Evolutionary conservation across 2,797 vertebrate species (phyloP).

Genomic region (Rachycentron canadum): DNA sequence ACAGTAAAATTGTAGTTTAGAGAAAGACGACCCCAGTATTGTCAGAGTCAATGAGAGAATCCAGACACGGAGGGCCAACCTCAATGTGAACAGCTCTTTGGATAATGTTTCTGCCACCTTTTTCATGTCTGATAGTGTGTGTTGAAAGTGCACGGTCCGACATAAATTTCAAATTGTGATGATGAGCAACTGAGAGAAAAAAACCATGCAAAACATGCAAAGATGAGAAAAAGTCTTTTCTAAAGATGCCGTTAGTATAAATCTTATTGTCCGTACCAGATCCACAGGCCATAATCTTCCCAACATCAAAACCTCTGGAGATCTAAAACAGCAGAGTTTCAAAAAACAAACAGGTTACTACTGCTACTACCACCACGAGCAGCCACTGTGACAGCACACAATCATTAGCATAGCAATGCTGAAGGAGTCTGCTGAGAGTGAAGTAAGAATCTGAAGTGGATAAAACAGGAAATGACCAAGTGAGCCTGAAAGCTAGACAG

Average conservation of each 20-base stretch:
- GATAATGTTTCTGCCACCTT: background rate
- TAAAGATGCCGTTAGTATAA: slow-evolving; percentile 24
- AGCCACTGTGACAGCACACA: slow-evolving; percentile 49
- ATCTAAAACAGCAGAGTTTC: slow-evolving; percentile 57
- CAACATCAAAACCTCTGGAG: slow-evolving; percentile 56
- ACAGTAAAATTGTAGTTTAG: background rate
- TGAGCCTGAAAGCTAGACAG: background rate
- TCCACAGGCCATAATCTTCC: slow-evolving; percentile 37
- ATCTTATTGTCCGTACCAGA: slow-evolving; percentile 35
- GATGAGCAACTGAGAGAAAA: background rate
- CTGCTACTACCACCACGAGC: slow-evolving; percentile 33
- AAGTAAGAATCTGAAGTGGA: slow-evolving; percentile 25
- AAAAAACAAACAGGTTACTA: slow-evolving; percentile 58
- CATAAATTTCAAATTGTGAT: slow-evolving; percentile 3
- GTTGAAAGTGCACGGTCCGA: background rate
- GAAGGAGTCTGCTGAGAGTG: slow-evolving; percentile 23
- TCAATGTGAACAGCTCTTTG: background rate
- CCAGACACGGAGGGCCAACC: background rate
- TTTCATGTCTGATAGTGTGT: background rate
- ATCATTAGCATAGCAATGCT: slow-evolving; percentile 70
- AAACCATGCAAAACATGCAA: background rate
- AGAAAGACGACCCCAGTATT: slow-evolving; percentile 2
- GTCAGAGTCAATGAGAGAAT: slow-evolving; percentile 7
- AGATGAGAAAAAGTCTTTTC: slow-evolving; percentile 9
- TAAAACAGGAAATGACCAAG: background rate